Evolutionary conservation across 1,140 invertebrate genomes (phyloP).

Genomic region (Sarcophaga bullata): DNA sequence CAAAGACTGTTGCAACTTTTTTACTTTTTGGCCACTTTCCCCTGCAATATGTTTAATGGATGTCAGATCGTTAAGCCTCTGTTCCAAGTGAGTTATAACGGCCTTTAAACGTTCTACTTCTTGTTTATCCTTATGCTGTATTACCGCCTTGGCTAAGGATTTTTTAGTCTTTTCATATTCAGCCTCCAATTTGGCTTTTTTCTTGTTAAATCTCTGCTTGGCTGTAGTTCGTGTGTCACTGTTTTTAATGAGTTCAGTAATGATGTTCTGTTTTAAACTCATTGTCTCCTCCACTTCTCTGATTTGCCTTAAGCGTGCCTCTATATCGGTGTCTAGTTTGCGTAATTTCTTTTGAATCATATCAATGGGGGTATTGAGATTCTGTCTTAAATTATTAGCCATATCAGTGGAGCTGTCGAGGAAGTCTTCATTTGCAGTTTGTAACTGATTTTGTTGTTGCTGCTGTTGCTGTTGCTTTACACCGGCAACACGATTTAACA

Average conservation of each 20-base stretch:
- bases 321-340: constrained; percentile 71
- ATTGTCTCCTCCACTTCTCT: constrained; percentile 79
- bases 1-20: constrained; percentile 74
- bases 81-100: constrained; percentile 65
- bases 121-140: constrained; percentile 58
- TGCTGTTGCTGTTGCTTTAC: not conserved
- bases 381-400: constrained; percentile 43
- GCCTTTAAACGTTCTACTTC: constrained; percentile 58
- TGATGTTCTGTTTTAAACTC: constrained; percentile 80
- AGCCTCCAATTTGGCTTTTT: constrained; percentile 75
- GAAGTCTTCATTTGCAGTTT: constrained; percentile 53
- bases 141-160: constrained; percentile 60
- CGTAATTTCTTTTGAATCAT: constrained; percentile 65
- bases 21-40: constrained; percentile 72
- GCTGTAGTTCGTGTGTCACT: constrained; percentile 75
- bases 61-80: constrained; percentile 63
- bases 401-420: constrained; percentile 39
- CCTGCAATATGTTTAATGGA: constrained; percentile 72
- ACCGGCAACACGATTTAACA: constrained; percentile 67
- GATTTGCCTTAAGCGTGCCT: constrained; percentile 77
- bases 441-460: constrained; percentile 32
- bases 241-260: constrained; percentile 78
- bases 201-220: constrained; percentile 77
- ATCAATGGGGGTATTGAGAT: constrained; percentile 49
- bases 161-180: constrained; percentile 72